Evolutionary conservation across 2,888 invertebrate genomes (phyloP).

Genomic region (Lochmaea capreae): DNA sequence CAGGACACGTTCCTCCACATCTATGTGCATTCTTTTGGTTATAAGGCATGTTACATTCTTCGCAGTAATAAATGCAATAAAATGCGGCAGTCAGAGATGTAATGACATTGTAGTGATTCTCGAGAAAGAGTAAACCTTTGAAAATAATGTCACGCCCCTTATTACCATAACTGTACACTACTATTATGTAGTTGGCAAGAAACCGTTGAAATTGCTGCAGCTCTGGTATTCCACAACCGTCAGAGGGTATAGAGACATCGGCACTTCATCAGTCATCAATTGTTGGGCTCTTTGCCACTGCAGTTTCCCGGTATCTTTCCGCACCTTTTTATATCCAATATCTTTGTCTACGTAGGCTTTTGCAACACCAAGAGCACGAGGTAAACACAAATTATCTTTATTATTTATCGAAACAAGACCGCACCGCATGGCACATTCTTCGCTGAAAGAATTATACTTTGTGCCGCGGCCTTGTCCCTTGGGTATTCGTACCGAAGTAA

Average conservation of each 20-base stretch:
- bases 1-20: conserved; percentile 30
- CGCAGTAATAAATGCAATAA: conserved; percentile 48
- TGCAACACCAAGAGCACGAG: conserved; percentile 39
- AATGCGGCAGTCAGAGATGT: conserved; percentile 49
- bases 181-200: conserved; percentile 37
- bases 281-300: conserved; percentile 15
- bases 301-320: conserved; percentile 21
- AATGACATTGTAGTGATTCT: conserved; percentile 49
- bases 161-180: conserved; percentile 38
- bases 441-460: conserved; percentile 31
- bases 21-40: conserved; percentile 33
- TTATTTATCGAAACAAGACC: conserved; percentile 41
- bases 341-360: conserved; percentile 35
- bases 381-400: conserved; percentile 43
- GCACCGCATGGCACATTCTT: conserved; percentile 35
- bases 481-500: conserved; percentile 29
- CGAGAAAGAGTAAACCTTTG: conserved; percentile 43
- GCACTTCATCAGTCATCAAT: conserved; percentile 18
- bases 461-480: neutral
- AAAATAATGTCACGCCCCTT: conserved; percentile 38
- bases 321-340: conserved; percentile 23
- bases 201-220: conserved; percentile 33
- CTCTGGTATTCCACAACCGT: conserved; percentile 33
- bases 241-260: conserved; percentile 30
- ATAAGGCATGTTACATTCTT: conserved; percentile 46